Percentiles rank a stretch among this genome's conserved stretches.
These are phyloP conservation scores for Limosa lapponica DNA, from an alignment of 2,797 vertebrate genomes.

Conservation along the genomic window DNA sequence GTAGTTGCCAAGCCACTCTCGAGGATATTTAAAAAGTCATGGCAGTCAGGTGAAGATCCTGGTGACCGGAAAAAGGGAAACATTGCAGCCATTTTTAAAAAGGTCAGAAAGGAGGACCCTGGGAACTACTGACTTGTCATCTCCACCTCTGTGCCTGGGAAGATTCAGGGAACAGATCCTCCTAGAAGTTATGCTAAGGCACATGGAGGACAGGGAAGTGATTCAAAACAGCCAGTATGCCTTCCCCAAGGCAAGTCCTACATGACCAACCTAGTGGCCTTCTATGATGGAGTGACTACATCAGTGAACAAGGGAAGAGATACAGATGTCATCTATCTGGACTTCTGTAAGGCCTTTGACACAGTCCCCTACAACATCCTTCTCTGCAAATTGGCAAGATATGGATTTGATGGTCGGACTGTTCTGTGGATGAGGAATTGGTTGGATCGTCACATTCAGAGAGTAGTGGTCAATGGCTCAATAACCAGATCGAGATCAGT, in stretches of 20 bases:
- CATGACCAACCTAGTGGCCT: background rate
- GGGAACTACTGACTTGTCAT: background rate
- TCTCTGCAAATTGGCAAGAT: background rate
- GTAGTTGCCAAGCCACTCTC: background rate
- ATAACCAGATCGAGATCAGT: background rate
- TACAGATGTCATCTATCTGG: background rate
- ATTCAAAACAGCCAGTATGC: background rate
- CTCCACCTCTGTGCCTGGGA: background rate
- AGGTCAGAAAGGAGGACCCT: background rate
- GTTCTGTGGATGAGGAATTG: background rate
- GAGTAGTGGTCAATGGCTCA: background rate
- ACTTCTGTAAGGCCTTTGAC: background rate
- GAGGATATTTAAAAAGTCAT: background rate
- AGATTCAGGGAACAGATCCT: background rate
- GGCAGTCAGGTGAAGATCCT: background rate
- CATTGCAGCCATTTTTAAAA: background rate
- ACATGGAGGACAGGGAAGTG: background rate
- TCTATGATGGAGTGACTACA: background rate
- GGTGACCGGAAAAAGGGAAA: too few species aligned
- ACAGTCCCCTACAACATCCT: background rate
- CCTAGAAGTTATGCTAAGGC: background rate
- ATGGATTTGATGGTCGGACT: background rate
- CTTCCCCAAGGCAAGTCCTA: background rate
- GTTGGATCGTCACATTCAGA: background rate
- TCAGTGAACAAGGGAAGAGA: background rate